phyloP scores from a whole-genome alignment of 2,797 vertebrate species.

The Cynodonichthys magdalenae region DNA sequence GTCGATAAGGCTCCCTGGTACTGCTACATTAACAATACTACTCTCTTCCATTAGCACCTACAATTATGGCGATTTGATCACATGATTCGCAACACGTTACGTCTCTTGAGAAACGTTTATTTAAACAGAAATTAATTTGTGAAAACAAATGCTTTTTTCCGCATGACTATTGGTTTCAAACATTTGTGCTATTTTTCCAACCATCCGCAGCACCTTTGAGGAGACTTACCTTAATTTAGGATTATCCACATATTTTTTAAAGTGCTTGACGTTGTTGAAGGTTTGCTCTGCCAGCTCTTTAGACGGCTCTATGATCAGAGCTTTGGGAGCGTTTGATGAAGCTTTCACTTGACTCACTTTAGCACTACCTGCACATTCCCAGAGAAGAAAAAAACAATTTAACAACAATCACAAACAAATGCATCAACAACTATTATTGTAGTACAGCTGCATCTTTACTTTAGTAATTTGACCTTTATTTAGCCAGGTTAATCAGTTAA shows the following conservation, averaged over 20 bases:
- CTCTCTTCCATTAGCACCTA: too few relatives aligned
- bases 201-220: not conserved
- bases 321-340: slow-evolving; percentile 88
- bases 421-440: not conserved
- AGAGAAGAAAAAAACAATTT: slow-evolving; percentile 2
- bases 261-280: slow-evolving; percentile 92
- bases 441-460: too few relatives aligned
- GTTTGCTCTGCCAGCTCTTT: slow-evolving; percentile 97
- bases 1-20: too few relatives aligned
- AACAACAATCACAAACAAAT: too few relatives aligned
- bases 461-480: too few relatives aligned
- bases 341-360: slow-evolving; percentile 89
- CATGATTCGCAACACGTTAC: too few relatives aligned
- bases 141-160: not conserved
- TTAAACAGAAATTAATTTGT: not conserved
- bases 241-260: slow-evolving; percentile 91
- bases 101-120: too few relatives aligned
- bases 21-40: too few relatives aligned
- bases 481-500: too few relatives aligned
- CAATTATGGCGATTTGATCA: too few relatives aligned
- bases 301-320: slow-evolving; percentile 94
- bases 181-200: not conserved
- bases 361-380: slow-evolving; percentile 82
- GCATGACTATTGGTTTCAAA: not conserved
- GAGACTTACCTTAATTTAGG: slow-evolving; percentile 90